Base-by-base conservation (phyloP, 2,888 invertebrate genomes). In the Rhabditoides inermis region DNA sequence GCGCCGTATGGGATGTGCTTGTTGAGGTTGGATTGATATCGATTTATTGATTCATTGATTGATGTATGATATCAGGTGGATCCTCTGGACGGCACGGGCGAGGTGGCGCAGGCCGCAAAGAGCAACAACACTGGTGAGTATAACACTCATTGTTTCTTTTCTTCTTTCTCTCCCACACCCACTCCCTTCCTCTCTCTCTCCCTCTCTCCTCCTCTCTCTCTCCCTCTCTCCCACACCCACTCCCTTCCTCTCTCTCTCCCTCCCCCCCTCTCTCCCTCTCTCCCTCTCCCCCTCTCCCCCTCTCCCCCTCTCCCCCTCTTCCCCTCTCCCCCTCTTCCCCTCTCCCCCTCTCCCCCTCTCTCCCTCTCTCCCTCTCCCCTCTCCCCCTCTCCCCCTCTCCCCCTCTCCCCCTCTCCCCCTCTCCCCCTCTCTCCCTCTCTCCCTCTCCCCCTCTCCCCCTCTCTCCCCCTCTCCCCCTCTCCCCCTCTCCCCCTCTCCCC, bases 71-170 rank as follows among this genome's bases (percentile, higher is more conserved):
- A n/a, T n/a, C n/a, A 95, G 95, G 91, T 99, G 1, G 98, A 99
- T 81, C 98, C 98, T 1, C 80, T 99, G 7, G 98, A 99, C 82
- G 98, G 98, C 35, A 99, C 98, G 23, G 85, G 87, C 5, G 98
- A 99, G 79, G 98, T 90, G 74, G 89, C 94, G n/a, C 87, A 92
- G 32, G 70, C 72, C 10, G 61, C 60, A 7, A 64, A 83, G 86
- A 86, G 85, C 76, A 76, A 78, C 52, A 58, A 61, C 40, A 27
- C 63, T 45, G 55, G 68, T 69, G 50, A 42, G 56, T 49, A n/a
- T n/a, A n/a, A n/a, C n/a, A n/a, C n/a, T n/a, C n/a, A n/a, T n/a
- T n/a, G n/a, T n/a, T n/a, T n/a, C n/a, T n/a, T n/a, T n/a, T n/a
- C n/a, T n/a, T 27, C 41, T 36, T 45, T 12, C 26, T 41, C 20